These are phyloP conservation scores for Oryzias dopingdopingensis DNA, from an alignment of 2,797 vertebrate genomes.

Conservation along the genomic window DNA sequence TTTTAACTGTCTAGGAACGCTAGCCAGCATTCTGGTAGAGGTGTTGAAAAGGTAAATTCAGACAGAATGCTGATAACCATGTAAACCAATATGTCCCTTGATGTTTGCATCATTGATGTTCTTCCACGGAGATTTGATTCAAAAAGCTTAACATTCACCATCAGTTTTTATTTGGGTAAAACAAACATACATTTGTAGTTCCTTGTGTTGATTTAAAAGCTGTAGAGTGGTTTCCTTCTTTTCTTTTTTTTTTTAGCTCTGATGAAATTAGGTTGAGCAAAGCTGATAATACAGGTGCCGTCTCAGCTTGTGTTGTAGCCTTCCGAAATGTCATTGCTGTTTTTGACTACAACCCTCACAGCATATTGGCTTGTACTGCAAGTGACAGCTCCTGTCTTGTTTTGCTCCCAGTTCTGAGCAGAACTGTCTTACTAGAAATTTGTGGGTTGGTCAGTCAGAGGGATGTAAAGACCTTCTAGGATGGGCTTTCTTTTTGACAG, in stretches of 20 bases:
- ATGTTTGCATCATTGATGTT: too few relatives aligned
- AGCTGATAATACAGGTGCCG: slow-evolving; percentile 9
- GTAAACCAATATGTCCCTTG: too few relatives aligned
- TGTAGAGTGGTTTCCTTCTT: background rate
- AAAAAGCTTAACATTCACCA: too few relatives aligned
- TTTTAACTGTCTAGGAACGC: too few relatives aligned
- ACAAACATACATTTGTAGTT: background rate
- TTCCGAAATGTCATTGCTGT: slow-evolving; percentile 41
- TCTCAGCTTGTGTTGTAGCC: slow-evolving; percentile 19
- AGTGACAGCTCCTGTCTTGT: slow-evolving; percentile 26
- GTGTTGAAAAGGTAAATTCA: too few relatives aligned
- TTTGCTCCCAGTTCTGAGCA: slow-evolving; percentile 19
- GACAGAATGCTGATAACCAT: too few relatives aligned
- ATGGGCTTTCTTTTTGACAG: background rate
- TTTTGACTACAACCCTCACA: slow-evolving; percentile 27
- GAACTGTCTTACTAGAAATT: slow-evolving; percentile 38
- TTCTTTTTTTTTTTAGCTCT: background rate
- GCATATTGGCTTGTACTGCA: slow-evolving; percentile 24
- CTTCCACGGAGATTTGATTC: too few relatives aligned
- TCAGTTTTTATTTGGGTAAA: background rate
- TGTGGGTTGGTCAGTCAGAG: slow-evolving; percentile 18
- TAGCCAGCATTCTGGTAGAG: too few relatives aligned
- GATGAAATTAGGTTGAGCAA: background rate
- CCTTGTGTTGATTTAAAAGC: background rate
- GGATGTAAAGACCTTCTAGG: slow-evolving; percentile 37